Evolutionary conservation across 64 coral and sea anemone genomes (phyloP).

Genomic region (Orbicella faveolata): DNA sequence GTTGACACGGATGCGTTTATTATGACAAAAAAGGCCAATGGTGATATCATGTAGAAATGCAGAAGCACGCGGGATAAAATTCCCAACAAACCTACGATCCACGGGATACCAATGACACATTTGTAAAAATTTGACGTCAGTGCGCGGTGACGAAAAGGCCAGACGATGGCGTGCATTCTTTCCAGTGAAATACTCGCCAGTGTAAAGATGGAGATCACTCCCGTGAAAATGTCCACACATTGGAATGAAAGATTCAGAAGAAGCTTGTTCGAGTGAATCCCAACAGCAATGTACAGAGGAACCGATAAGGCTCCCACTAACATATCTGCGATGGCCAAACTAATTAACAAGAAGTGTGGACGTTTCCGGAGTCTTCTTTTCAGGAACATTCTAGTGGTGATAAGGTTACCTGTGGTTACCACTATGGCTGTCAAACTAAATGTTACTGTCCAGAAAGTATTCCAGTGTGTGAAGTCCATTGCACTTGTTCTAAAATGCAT

Average conservation of each 20-base stretch:
- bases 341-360: neutral
- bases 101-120: neutral
- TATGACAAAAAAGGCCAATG: neutral
- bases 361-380: neutral
- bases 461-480: constrained; percentile 8
- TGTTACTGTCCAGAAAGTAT: constrained; percentile 6
- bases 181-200: neutral
- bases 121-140: neutral
- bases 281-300: constrained; percentile 23
- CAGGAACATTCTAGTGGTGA: neutral
- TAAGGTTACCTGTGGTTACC: neutral
- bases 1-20: neutral
- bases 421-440: neutral
- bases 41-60: neutral
- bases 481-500: no score
- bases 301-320: neutral
- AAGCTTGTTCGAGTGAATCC: neutral
- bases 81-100: neutral
- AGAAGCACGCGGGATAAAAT: neutral
- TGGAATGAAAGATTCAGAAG: neutral
- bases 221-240: neutral
- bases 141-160: neutral
- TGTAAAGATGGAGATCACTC: neutral
- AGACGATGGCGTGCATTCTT: neutral
- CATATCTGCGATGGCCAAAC: constrained; percentile 6